These are phyloP conservation scores for Leucania comma DNA, from an alignment of 2,888 invertebrate genomes.

Conservation along the genomic window DNA sequence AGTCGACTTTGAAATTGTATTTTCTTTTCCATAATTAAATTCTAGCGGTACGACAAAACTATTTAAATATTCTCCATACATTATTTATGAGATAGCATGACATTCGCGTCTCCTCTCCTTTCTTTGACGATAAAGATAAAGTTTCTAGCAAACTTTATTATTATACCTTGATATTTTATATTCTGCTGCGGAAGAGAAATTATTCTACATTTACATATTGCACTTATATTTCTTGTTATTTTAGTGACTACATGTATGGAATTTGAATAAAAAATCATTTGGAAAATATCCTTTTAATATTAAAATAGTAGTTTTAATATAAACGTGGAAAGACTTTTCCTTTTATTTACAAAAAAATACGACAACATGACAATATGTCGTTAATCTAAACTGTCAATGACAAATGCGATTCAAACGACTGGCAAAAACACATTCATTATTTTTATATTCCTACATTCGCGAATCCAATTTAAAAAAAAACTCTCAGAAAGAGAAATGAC, in stretches of 20 bases:
- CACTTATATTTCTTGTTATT: slow-evolving; percentile 2
- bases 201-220: slow-evolving; percentile 17
- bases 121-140: slow-evolving; percentile 29
- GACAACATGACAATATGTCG: slow-evolving; percentile 16
- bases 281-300: background rate
- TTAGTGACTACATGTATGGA: background rate
- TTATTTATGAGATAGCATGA: slow-evolving; percentile 55
- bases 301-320: background rate
- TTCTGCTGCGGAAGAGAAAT: background rate
- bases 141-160: slow-evolving; percentile 23
- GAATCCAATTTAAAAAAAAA: slow-evolving; percentile 44
- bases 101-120: slow-evolving; percentile 19
- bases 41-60: slow-evolving; percentile 33
- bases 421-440: slow-evolving; percentile 10
- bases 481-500: slow-evolving; percentile 65
- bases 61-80: slow-evolving; percentile 50
- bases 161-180: slow-evolving; percentile 6
- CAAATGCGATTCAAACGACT: slow-evolving; percentile 8
- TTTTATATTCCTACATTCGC: slow-evolving; percentile 10
- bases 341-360: background rate
- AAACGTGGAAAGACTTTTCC: too few species aligned
- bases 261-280: background rate
- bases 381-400: slow-evolving; percentile 15
- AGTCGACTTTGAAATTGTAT: slow-evolving; percentile 27
- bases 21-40: slow-evolving; percentile 50